Evolutionary conservation across 2,888 invertebrate genomes (phyloP).

Genomic region (Drepana falcataria): DNA sequence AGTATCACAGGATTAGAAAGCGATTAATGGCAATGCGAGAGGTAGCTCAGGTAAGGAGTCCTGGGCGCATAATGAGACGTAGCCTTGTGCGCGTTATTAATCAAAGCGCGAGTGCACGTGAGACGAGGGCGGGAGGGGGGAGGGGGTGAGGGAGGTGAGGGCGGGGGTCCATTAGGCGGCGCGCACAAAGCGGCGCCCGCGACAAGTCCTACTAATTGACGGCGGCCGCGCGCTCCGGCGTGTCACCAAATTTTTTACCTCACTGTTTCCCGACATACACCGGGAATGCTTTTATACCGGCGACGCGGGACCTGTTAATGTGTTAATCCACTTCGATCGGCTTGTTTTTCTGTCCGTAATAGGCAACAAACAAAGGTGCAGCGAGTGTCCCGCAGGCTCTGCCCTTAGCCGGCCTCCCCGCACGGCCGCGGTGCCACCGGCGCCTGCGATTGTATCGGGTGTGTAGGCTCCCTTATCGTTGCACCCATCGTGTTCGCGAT

Average conservation of each 20-base stretch:
- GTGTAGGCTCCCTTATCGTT: constrained; percentile 24
- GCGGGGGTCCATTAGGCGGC: constrained; percentile 5
- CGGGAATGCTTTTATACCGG: constrained; percentile 70
- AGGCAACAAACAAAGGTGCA: constrained; percentile 50
- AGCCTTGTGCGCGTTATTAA: not conserved
- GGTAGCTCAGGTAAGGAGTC: too few species aligned
- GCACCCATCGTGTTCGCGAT: constrained; percentile 26
- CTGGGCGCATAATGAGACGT: not conserved
- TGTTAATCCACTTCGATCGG: constrained; percentile 72
- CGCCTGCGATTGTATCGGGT: constrained; percentile 1
- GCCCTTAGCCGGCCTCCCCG: too few species aligned
- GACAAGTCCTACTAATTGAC: constrained; percentile 39
- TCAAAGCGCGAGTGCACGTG: not conserved
- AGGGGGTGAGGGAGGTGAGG: constrained; percentile 5
- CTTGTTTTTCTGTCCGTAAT: constrained; percentile 65
- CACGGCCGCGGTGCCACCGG: not conserved
- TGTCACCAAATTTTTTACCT: constrained; percentile 43
- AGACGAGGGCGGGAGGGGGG: not conserved
- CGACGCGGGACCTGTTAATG: constrained; percentile 64
- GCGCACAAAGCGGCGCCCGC: constrained; percentile 13
- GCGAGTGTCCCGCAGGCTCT: constrained; percentile 28
- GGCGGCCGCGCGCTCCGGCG: constrained; percentile 13
- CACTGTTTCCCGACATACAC: constrained; percentile 36
- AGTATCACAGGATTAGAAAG: too few species aligned
- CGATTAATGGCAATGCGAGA: too few species aligned